Conservation (phyloP, 1,140 invertebrate species). For the Venturia canescens region DNA sequence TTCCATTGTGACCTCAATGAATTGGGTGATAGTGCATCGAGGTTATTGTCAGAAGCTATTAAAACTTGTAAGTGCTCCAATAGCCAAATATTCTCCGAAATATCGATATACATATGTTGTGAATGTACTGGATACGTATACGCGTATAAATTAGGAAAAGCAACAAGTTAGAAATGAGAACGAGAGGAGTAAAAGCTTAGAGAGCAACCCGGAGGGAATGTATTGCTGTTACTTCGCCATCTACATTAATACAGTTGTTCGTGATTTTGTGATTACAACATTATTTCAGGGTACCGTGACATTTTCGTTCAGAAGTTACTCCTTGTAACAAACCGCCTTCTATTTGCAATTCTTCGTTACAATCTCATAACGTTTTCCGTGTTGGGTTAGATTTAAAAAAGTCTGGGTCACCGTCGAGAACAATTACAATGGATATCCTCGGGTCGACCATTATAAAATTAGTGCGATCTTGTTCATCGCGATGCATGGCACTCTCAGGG, state of each 20-base stretch:
- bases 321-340: background rate
- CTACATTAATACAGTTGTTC: background rate
- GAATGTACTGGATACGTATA: background rate
- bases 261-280: slow-evolving; percentile 1
- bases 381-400: background rate
- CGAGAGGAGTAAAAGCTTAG: background rate
- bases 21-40: background rate
- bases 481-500: too few species aligned
- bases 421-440: too few species aligned
- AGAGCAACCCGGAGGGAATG: background rate
- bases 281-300: too few species aligned
- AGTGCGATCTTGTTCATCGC: too few species aligned
- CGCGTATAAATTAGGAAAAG: background rate
- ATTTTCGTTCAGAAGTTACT: background rate
- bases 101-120: too few species aligned
- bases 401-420: background rate
- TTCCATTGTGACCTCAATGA: background rate
- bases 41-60: background rate
- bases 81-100: background rate
- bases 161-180: background rate
- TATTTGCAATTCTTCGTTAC: background rate
- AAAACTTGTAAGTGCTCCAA: background rate
- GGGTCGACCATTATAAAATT: too few species aligned
- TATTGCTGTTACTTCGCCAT: background rate
- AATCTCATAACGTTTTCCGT: background rate